A percentile compares a stretch with the other conserved stretches of the same genome.
Conservation (phyloP, 2,888 invertebrate genomes). For the Spodoptera littoralis region DNA sequence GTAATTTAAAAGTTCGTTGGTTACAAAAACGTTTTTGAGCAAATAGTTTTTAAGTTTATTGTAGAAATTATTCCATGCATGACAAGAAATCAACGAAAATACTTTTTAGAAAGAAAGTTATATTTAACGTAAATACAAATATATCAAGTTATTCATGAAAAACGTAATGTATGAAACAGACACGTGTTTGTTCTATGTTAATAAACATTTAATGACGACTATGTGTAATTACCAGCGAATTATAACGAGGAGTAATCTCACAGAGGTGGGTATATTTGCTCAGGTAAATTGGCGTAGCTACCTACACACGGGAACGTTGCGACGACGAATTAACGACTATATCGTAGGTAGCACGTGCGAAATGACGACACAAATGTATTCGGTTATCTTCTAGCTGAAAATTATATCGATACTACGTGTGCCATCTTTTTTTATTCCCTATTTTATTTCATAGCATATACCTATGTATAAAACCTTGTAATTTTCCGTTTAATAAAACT, state of each 20-base stretch:
- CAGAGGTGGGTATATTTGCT: slow-evolving; percentile 58
- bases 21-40: no score
- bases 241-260: slow-evolving; percentile 45
- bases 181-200: background rate
- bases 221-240: slow-evolving; percentile 42
- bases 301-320: slow-evolving; percentile 29
- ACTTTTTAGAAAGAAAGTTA: no score
- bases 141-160: no score
- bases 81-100: no score
- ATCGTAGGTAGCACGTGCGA: slow-evolving; percentile 39
- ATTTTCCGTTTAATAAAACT: no score
- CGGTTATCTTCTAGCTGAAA: slow-evolving; percentile 10
- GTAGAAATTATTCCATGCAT: no score
- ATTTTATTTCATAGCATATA: background rate
- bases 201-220: slow-evolving; percentile 15
- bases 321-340: slow-evolving; percentile 42
- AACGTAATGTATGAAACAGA: background rate
- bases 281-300: slow-evolving; percentile 65
- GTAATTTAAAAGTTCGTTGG: no score
- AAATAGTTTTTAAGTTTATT: no score
- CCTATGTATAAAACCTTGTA: background rate
- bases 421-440: background rate
- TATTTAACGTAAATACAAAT: no score
- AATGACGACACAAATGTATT: slow-evolving; percentile 32
- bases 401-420: slow-evolving; percentile 2